These are phyloP conservation scores for Hydrotaea diabolus DNA, from an alignment of 2,888 invertebrate species.

Conservation along the genomic window DNA sequence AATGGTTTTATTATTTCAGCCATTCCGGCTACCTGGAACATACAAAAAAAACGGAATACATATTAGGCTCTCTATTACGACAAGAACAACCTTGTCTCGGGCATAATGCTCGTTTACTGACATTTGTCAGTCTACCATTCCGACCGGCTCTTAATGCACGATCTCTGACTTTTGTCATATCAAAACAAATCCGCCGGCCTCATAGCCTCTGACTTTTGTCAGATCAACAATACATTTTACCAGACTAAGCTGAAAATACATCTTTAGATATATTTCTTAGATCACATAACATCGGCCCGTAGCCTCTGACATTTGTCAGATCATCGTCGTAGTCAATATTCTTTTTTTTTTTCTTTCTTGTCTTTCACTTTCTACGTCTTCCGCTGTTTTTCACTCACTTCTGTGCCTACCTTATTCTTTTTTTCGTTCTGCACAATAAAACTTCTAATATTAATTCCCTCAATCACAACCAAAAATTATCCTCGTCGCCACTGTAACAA, in stretches of 20 bases:
- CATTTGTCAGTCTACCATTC: background rate
- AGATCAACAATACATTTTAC: too few species aligned
- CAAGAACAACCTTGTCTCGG: background rate
- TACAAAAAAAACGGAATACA: slow-evolving; percentile 14
- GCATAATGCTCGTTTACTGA: background rate
- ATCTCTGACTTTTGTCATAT: slow-evolving; percentile 40
- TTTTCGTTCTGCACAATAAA: slow-evolving; percentile 34
- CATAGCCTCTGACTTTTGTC: slow-evolving; percentile 3
- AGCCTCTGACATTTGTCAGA: slow-evolving; percentile 32
- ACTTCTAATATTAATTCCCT: slow-evolving; percentile 27
- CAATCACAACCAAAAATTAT: slow-evolving; percentile 22
- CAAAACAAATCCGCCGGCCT: slow-evolving; percentile 22
- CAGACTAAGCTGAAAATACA: too few species aligned
- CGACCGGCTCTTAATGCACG: slow-evolving; percentile 25
- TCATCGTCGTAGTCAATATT: background rate
- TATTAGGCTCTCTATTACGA: background rate
- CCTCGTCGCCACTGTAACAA: slow-evolving; percentile 54
- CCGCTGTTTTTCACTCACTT: slow-evolving; percentile 36
- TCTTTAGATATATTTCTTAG: too few species aligned
- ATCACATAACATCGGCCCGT: background rate
- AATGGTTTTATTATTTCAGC: slow-evolving; percentile 28
- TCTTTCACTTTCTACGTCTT: slow-evolving; percentile 16
- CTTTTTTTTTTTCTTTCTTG: background rate
- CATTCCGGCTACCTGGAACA: slow-evolving; percentile 2
- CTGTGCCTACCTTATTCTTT: slow-evolving; percentile 31